phyloP scores from a whole-genome alignment of 2,888 invertebrate genomes.

The Eubasilissa splendida region DNA sequence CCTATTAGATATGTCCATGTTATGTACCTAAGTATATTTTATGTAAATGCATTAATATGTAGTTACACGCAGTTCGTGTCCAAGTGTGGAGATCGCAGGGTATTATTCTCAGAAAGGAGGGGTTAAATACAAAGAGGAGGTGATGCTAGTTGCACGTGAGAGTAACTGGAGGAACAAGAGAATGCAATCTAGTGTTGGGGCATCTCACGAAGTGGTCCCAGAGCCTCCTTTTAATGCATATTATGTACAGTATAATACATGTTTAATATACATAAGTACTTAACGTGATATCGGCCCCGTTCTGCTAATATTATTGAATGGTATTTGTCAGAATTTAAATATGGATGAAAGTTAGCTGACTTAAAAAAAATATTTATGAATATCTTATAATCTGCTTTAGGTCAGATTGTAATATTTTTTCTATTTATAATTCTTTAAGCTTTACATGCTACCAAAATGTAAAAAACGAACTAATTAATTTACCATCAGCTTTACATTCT shows the following conservation, averaged over 20 bases:
- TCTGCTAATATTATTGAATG: no score
- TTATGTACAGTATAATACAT: not conserved
- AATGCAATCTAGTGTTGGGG: slow-evolving; percentile 47
- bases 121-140: not conserved
- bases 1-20: not conserved
- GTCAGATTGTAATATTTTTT: no score
- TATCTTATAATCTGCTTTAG: no score
- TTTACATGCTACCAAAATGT: no score
- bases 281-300: no score
- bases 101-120: slow-evolving; percentile 1
- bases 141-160: slow-evolving; percentile 29
- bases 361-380: no score
- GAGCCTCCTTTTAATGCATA: slow-evolving; percentile 27
- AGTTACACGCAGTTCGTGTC: slow-evolving; percentile 1
- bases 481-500: no score
- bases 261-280: not conserved
- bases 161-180: slow-evolving; percentile 41
- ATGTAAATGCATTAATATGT: not conserved
- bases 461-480: no score
- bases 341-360: no score
- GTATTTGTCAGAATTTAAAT: no score
- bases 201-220: slow-evolving; percentile 43
- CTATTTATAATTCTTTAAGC: no score
- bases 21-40: no score
- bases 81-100: not conserved